Conservation (phyloP, 2,797 vertebrate genomes). For the Megalops cyprinoides region DNA sequence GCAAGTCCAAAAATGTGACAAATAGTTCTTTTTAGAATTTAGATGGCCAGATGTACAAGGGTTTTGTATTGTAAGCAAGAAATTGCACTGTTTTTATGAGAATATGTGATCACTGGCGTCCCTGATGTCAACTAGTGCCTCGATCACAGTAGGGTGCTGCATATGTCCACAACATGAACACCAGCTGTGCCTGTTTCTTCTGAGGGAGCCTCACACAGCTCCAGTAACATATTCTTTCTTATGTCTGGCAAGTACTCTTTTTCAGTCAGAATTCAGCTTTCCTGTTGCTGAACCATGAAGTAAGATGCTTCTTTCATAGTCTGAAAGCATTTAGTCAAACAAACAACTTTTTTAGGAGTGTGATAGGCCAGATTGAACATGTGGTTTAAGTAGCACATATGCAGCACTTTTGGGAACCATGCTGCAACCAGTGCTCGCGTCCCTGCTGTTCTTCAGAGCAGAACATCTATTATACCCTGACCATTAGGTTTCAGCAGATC, state of each 20-base stretch:
- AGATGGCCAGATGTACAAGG: too few relatives aligned
- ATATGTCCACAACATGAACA: not conserved
- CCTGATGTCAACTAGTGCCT: not conserved
- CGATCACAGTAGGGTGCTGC: not conserved
- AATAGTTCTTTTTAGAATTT: too few relatives aligned
- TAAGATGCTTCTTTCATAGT: too few relatives aligned
- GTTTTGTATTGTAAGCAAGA: not conserved
- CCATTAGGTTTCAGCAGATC: not conserved
- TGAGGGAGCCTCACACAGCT: not conserved
- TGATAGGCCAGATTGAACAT: not conserved
- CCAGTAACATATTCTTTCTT: not conserved
- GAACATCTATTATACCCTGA: not conserved
- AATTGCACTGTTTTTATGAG: not conserved
- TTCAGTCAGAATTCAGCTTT: not conserved
- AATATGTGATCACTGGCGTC: not conserved
- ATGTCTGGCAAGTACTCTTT: not conserved
- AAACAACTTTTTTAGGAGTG: not conserved
- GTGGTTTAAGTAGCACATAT: not conserved
- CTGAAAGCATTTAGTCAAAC: not conserved
- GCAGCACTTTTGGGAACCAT: too few relatives aligned
- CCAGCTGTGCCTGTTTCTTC: not conserved
- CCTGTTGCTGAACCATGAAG: too few relatives aligned
- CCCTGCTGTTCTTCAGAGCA: not conserved
- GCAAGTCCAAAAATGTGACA: too few relatives aligned
- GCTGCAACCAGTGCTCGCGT: not conserved